Evolutionary conservation across 2,797 vertebrate genomes (phyloP), one percentile per base, ranked within the genome.

Genomic region (Acanthurus tractus): DNA sequence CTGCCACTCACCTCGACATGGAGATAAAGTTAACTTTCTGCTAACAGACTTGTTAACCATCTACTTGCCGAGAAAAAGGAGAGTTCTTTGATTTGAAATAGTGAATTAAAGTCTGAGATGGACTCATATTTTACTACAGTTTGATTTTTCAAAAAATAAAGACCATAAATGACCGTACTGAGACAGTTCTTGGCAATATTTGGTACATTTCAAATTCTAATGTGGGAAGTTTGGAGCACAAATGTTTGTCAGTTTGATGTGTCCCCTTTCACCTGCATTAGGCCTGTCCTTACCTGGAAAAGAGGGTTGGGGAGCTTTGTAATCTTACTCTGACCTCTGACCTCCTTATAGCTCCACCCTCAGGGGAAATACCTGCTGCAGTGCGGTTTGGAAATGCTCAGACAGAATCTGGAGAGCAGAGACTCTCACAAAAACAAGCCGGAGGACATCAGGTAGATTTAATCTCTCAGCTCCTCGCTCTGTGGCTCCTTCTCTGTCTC

Each of bases 291-390:
- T 20, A 59, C 82, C 59, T 73, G 67, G 25, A 10, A 25, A 66
- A 46, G 67, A 57, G 46, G 34, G 23, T 8, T 36, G 42, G 3
- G 42, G 54, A 76, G 48, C 64, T 76, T 69, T 76, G 74, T 89
- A 86, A 57, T 76, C 63, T 76, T 55, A 42, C 44, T 17, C 38
- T 85, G 81, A 84, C 81, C 84, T 84, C 57, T 89, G 78, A 88
- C 87, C 85, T 62, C 53, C 53, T 61, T 2, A 6, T 48, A 58
- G 85, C 69, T 61, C 85, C 83, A 15, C 70, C 84, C 76, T 82
- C 11, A 2, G 75, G 84, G 71, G 42, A 83, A 89, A 91, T 92
- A 84, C 87, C 89, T 89, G 61, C 6, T 56, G 49, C 50, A 57
- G 54, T n/a, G 56, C 59, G 44, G 62, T 29, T 36, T 57, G 66